A percentile compares a stretch with the other conserved stretches of the same genome.
Evolutionary conservation across 64 coral and sea anemone genomes (phyloP).

Genomic region (Hydrozoanthus tunicans): DNA sequence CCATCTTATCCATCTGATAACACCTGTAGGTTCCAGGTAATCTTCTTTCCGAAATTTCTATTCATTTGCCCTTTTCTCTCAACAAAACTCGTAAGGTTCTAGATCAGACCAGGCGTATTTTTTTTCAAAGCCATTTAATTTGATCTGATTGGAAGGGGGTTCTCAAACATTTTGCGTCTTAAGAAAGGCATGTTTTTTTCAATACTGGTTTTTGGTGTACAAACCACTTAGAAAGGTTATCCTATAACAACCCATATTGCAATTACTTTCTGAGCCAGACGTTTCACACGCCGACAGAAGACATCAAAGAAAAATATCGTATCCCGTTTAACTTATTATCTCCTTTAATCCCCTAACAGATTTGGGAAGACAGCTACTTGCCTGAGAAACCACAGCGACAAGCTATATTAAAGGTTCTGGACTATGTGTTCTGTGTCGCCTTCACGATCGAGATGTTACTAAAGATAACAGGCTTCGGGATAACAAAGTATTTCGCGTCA

Average conservation of each 20-base stretch:
- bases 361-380: conserved; percentile 79
- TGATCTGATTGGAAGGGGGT: too few relatives aligned
- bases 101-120: too few relatives aligned
- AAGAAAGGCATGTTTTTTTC: too few relatives aligned
- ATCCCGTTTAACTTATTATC: too few relatives aligned
- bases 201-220: too few relatives aligned
- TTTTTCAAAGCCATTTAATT: too few relatives aligned
- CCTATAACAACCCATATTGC: background rate
- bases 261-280: background rate
- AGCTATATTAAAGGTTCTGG: conserved; percentile 40
- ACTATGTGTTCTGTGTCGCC: conserved; percentile 73
- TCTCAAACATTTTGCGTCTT: too few relatives aligned
- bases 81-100: too few relatives aligned
- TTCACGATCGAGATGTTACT: conserved; percentile 79
- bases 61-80: too few relatives aligned
- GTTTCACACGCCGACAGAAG: background rate
- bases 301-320: background rate
- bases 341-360: conserved; percentile 45
- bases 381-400: conserved; percentile 53
- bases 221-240: background rate
- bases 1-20: too few relatives aligned
- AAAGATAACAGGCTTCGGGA: conserved; percentile 78
- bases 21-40: too few relatives aligned
- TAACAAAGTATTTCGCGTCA: conserved; percentile 72
- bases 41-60: too few relatives aligned